These are phyloP conservation scores for Trematomus bernacchii DNA, from an alignment of 2,797 vertebrate species.

Conservation along the genomic window DNA sequence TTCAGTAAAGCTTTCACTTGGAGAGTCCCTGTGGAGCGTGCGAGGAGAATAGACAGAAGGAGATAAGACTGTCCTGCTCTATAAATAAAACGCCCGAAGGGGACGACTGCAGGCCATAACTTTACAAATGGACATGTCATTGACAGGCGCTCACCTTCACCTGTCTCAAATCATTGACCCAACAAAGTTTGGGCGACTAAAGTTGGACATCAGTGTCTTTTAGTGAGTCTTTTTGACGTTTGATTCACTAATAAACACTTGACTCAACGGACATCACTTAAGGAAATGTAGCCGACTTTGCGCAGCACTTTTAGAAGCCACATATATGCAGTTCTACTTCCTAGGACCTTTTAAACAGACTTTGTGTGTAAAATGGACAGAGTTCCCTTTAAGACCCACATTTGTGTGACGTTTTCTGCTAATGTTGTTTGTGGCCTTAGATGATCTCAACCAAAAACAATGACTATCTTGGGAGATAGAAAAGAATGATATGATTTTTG, in stretches of 20 bases:
- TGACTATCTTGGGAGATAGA: neutral
- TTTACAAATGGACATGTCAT: slow-evolving; percentile 50
- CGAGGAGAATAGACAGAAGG: slow-evolving; percentile 47
- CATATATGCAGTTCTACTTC: no score
- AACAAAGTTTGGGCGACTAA: slow-evolving; percentile 23
- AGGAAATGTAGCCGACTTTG: neutral
- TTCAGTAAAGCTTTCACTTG: slow-evolving; percentile 78
- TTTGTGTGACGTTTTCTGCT: neutral
- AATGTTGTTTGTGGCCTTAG: neutral
- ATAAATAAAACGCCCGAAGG: slow-evolving; percentile 68
- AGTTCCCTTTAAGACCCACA: neutral
- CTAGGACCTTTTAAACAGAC: neutral
- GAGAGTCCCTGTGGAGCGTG: slow-evolving; percentile 67
- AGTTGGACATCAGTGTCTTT: slow-evolving; percentile 9
- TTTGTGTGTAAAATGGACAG: neutral
- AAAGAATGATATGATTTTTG: neutral
- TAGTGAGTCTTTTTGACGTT: neutral
- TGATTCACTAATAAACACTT: slow-evolving; percentile 3
- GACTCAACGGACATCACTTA: neutral
- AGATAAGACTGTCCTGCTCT: slow-evolving; percentile 60
- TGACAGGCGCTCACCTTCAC: slow-evolving; percentile 30
- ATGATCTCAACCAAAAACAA: neutral
- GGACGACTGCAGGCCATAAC: slow-evolving; percentile 44
- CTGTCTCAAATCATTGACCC: slow-evolving; percentile 24
- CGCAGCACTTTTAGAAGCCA: neutral